These are phyloP conservation scores for Centropristis striata DNA, from an alignment of 2,113 vertebrate genomes.

Conservation along the genomic window DNA sequence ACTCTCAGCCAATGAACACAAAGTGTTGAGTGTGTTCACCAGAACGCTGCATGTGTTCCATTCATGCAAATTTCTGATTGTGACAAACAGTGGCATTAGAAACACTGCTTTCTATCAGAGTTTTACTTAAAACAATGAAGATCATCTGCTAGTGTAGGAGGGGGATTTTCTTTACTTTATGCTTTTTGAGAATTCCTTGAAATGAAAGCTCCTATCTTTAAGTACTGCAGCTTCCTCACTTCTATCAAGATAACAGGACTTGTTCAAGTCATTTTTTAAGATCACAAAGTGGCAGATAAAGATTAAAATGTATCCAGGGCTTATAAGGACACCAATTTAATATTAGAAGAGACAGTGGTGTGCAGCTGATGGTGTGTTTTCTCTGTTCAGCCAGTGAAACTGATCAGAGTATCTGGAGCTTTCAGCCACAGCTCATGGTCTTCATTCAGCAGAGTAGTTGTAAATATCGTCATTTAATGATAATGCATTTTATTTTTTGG, in stretches of 20 bases:
- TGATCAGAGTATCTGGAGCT: neutral
- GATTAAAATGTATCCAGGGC: neutral
- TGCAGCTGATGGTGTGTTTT: neutral
- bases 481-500: too few relatives aligned
- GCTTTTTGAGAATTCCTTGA: neutral
- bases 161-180: neutral
- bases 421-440: too few relatives aligned
- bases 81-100: neutral
- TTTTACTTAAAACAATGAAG: neutral
- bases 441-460: neutral
- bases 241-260: conserved; percentile 10
- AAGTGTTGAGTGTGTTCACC: neutral
- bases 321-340: neutral
- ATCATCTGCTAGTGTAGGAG: neutral
- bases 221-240: neutral
- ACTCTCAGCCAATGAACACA: conserved; percentile 23
- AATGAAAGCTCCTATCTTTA: neutral
- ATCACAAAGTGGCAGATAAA: conserved; percentile 3
- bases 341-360: neutral
- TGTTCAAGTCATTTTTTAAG: neutral
- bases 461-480: neutral
- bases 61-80: neutral
- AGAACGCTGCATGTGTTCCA: neutral
- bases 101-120: neutral
- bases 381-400: neutral